Base-by-base conservation (phyloP, 2,888 invertebrate genomes). In the Harpalus rufipes region DNA sequence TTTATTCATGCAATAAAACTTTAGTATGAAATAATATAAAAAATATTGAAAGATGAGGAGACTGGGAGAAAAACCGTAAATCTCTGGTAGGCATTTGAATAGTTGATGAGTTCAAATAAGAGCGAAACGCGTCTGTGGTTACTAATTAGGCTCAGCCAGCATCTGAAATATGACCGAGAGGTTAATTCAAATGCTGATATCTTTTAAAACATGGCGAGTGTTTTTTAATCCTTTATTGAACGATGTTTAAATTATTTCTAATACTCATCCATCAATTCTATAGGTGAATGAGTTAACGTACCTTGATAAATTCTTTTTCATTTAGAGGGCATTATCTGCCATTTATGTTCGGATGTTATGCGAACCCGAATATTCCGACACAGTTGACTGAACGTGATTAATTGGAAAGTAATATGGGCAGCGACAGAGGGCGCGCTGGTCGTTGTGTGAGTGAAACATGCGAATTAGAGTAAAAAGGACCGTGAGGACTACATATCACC, bases 341-440 rank as follows among this genome's bases (percentile, higher is more conserved):
- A 25, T 63, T 63, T 21, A 63, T 63, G 63, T 63, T 18, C 7
- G 18, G 63, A 18, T 8, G 4, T 63, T 25, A 63, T 21, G 63
- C 63, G 63, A 12, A 61, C 63, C 25, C 18, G 25, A 63, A 63
- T 63, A 63, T 72, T 18, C 14, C 32, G 16, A 16, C 72, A 44
- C 44, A 72, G 32, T 72, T 72, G 72, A 72, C 39, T 41, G 25
- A 72, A 72, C 41, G 39, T 72, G 72, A 72, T 72, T 72, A 72
- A 72, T 44, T 18, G 72, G 44, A 16, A 72, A 41, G 72, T 72
- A 72, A 72, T 44, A 41, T 14, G 14, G 72, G 72, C 5, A 41
- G 21, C 61, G 61, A 61, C 32, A 32, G 32, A n/a, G 14, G 25
- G 72, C 32, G 21, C 16, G 44, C 41, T 72, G 72, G 72, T 8